Base-by-base conservation (phyloP, 2,888 invertebrate species). In the Mythimna pallens region DNA sequence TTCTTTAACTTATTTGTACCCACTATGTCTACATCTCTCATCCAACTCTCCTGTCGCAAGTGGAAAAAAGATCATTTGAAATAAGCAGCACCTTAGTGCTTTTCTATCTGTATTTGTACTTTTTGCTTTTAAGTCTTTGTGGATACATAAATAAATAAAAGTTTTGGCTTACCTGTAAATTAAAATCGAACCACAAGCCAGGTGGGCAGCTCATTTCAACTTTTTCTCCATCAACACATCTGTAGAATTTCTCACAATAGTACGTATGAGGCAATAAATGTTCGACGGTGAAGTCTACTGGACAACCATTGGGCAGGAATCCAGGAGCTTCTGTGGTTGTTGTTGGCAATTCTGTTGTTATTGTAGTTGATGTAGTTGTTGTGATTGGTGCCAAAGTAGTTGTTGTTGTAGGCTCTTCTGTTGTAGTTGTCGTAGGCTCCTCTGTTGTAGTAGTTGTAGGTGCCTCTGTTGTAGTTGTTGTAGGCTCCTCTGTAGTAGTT, bases 201-300 rank as follows among this genome's bases (percentile, higher is more conserved):
- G 82, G 54, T 0, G 84, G 85, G 36, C 94, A 94, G 4, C 71
- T 64, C 70, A 81, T 87, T 47, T 85, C 82, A 0, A 91, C 82
- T 62, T 84, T 88, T 0, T 76, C 43, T 1, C 94, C 94, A 65
- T 89, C 86, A 22, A 86, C 88, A 73, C 94, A 94, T 20, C 89
- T 86, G 74, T 93, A 93, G 71, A 87, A 94, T 72, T 91, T 91
- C 0, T 76, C 77, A 59, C 94, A 94, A 17, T 92, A 89, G 0
- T 72, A 79, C 54, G 91, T 90, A 40, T 94, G 93, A 0, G 93
- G 91, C 10, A 94, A 78, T 25, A 92, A 63, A 10, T 74, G 80
- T 10, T 89, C 84, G 0, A 86, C 58, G 36, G 83, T 72, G 65
- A 85, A 87, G 25, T 90, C 86, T 4, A 36, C 76, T 0, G 92